Conservation (phyloP, 2,797 vertebrate species). For the Acanthornis magna region DNA sequence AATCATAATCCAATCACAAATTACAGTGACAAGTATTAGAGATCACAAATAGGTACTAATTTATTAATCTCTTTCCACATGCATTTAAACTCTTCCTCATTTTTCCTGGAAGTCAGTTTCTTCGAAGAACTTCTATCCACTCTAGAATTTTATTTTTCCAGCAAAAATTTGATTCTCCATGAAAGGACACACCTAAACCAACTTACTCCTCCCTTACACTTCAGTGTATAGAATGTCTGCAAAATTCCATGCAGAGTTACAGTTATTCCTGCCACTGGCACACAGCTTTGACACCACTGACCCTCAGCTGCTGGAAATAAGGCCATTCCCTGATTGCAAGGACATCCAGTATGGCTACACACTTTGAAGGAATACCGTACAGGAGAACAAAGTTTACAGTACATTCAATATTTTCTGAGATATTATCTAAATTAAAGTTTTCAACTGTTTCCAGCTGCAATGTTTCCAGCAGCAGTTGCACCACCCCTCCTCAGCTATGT, state of each 20-base stretch:
- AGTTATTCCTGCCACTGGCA: neutral
- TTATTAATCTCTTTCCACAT: neutral
- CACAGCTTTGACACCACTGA: neutral
- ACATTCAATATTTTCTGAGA: neutral
- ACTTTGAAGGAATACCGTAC: neutral
- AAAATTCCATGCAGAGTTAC: neutral
- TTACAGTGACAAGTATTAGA: neutral
- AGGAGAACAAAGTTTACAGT: neutral
- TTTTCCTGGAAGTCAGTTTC: neutral
- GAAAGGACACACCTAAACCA: neutral
- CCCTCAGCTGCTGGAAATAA: neutral
- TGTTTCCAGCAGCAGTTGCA: neutral
- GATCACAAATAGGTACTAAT: neutral
- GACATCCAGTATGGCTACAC: neutral
- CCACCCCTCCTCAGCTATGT: neutral
- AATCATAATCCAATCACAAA: neutral
- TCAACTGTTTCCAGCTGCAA: neutral
- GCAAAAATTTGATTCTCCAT: neutral
- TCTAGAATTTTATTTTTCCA: neutral
- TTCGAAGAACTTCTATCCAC: neutral
- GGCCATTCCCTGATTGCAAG: neutral
- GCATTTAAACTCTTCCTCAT: neutral
- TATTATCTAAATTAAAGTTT: neutral
- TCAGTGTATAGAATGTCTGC: neutral
- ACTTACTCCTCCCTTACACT: neutral